Conservation (phyloP, 2,113 vertebrate genomes). For the Istiophorus platypterus region DNA sequence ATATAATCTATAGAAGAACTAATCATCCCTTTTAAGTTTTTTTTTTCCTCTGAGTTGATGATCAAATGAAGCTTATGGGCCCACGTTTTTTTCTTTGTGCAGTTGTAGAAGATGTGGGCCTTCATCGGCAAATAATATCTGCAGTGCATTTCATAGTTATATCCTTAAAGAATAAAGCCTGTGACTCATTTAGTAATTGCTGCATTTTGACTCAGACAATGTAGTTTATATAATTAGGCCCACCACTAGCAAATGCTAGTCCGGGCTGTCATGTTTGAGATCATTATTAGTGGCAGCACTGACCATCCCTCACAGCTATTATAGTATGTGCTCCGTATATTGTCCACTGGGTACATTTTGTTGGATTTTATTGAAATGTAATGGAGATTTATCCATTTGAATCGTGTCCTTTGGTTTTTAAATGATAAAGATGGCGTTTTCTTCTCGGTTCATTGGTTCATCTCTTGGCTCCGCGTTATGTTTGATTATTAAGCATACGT, state of each 20-base stretch:
- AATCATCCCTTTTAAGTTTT: background rate
- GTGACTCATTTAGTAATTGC: constrained; percentile 12
- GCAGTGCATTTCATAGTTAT: constrained; percentile 32
- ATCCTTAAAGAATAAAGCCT: background rate
- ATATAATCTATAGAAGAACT: background rate
- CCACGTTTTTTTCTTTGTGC: constrained; percentile 13
- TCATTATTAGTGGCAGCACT: constrained; percentile 6
- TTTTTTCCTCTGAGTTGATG: background rate
- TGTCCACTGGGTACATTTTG: background rate
- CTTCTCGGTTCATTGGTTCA: background rate
- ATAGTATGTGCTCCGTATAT: background rate
- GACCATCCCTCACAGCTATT: background rate
- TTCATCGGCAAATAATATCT: constrained; percentile 47
- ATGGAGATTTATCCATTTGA: background rate
- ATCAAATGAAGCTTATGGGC: constrained; percentile 26
- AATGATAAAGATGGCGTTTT: background rate
- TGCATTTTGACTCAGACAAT: constrained; percentile 22
- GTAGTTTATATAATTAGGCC: constrained; percentile 22
- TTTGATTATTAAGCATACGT: background rate
- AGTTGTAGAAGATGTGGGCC: constrained; percentile 18
- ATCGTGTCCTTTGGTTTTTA: background rate
- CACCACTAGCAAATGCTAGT: background rate
- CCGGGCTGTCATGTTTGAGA: background rate
- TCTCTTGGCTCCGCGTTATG: background rate
- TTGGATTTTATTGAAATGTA: background rate